Conservation (phyloP, 2,113 vertebrate genomes). For the Oxygymnocypris stewartii region DNA sequence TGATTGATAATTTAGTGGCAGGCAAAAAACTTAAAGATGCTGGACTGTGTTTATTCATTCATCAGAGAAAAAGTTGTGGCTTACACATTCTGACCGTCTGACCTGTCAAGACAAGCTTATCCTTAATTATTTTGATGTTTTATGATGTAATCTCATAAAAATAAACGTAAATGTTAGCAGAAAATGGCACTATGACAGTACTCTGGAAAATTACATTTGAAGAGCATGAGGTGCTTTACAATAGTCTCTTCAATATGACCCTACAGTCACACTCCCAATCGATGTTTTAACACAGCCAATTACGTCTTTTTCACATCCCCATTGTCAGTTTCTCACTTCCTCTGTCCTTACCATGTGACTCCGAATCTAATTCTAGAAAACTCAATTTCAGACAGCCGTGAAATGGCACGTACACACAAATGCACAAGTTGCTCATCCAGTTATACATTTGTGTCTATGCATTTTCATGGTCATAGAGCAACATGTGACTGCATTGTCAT, state of each 20-base stretch:
- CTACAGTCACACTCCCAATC: background rate
- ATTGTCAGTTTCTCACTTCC: conserved; percentile 40
- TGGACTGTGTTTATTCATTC: background rate
- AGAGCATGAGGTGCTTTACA: conserved; percentile 6
- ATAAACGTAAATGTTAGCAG: background rate
- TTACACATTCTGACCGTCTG: background rate
- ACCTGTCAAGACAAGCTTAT: background rate
- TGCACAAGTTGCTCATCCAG: background rate
- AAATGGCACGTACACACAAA: background rate
- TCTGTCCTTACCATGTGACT: conserved; percentile 44
- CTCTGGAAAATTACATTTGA: background rate
- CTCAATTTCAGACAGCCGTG: background rate
- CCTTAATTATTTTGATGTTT: background rate
- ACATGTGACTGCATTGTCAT: conserved; percentile 9
- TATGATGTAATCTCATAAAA: background rate
- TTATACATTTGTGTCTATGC: conserved; percentile 6
- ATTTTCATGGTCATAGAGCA: background rate
- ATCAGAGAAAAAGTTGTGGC: background rate
- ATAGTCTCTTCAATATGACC: background rate
- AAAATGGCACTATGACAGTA: background rate
- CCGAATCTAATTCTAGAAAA: background rate
- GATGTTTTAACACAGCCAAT: background rate
- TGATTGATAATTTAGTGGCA: background rate
- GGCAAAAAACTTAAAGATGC: background rate
- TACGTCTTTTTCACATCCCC: conserved; percentile 47